Evolutionary conservation across 2,888 invertebrate species (phyloP).

Genomic region (Cerastoderma edule): DNA sequence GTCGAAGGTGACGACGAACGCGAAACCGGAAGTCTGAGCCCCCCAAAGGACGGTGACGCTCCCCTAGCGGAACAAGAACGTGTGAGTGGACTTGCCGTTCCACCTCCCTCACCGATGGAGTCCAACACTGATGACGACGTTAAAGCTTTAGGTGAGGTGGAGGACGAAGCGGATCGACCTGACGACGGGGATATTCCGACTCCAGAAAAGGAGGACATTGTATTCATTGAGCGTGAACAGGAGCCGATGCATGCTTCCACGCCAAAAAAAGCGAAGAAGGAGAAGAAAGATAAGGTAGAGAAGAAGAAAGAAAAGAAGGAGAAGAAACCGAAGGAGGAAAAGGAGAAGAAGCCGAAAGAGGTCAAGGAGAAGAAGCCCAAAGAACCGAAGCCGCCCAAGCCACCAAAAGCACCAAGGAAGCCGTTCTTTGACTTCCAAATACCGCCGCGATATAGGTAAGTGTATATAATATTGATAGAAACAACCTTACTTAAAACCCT

Average conservation of each 20-base stretch:
- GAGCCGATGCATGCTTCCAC: constrained; percentile 36
- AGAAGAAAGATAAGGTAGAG: constrained; percentile 31
- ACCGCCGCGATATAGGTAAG: constrained; percentile 58
- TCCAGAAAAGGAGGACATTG: constrained; percentile 47
- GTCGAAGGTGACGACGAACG: constrained; percentile 7
- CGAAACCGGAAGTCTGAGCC: constrained; percentile 9
- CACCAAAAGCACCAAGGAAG: constrained; percentile 30
- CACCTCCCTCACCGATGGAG: constrained; percentile 53
- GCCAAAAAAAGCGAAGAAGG: constrained; percentile 36
- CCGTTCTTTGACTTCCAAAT: constrained; percentile 27
- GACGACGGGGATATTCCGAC: constrained; percentile 29
- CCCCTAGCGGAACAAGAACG: constrained; percentile 57
- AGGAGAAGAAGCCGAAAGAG: constrained; percentile 32
- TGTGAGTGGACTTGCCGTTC: constrained; percentile 49
- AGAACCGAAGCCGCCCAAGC: constrained; percentile 35
- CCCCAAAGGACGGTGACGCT: constrained; percentile 28
- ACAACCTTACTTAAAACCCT: too few relatives aligned
- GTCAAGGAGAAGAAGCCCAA: constrained; percentile 31
- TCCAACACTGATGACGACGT: constrained; percentile 37
- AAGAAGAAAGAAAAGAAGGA: constrained; percentile 43
- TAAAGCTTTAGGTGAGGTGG: constrained; percentile 31
- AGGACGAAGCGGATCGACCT: constrained; percentile 38
- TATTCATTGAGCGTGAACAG: constrained; percentile 49
- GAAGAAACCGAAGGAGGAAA: constrained; percentile 47
- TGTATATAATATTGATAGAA: too few relatives aligned